These are phyloP conservation scores for Hystrix brachyura DNA, from an alignment of 2,113 vertebrate genomes.

Conservation along the genomic window DNA sequence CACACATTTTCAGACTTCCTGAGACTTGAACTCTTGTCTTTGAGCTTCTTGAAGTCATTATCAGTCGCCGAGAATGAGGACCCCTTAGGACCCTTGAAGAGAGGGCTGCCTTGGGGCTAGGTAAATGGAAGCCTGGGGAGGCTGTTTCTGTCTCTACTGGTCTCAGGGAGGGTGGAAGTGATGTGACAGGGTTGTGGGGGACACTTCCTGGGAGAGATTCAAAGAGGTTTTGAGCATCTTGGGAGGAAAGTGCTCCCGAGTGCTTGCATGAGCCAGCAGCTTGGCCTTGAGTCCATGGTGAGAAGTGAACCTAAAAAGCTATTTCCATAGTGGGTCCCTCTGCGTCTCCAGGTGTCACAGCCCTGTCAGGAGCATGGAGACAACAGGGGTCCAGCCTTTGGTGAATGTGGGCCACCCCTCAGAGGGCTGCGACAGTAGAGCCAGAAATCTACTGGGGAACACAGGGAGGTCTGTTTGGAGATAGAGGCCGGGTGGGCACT, in stretches of 20 bases:
- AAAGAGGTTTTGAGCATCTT: background rate
- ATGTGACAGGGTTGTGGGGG: background rate
- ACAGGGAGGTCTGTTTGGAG: background rate
- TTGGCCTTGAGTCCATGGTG: background rate
- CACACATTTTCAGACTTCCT: background rate
- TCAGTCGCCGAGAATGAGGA: background rate
- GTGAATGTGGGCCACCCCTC: too few species aligned
- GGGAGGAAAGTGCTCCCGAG: background rate
- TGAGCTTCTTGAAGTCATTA: background rate
- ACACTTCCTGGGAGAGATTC: background rate
- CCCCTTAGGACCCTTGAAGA: background rate
- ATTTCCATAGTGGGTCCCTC: background rate
- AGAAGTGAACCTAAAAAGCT: background rate
- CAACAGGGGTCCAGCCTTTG: background rate
- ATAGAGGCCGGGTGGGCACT: background rate
- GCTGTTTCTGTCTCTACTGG: background rate
- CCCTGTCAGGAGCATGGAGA: background rate
- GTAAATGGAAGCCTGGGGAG: too few species aligned
- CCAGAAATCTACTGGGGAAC: background rate
- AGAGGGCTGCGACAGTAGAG: background rate
- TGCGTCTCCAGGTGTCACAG: background rate
- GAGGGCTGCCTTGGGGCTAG: background rate
- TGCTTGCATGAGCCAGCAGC: background rate
- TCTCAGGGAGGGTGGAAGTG: background rate
- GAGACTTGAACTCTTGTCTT: background rate